Base-by-base conservation (phyloP, 2,888 invertebrate genomes). In the Acrobasis suavella region DNA sequence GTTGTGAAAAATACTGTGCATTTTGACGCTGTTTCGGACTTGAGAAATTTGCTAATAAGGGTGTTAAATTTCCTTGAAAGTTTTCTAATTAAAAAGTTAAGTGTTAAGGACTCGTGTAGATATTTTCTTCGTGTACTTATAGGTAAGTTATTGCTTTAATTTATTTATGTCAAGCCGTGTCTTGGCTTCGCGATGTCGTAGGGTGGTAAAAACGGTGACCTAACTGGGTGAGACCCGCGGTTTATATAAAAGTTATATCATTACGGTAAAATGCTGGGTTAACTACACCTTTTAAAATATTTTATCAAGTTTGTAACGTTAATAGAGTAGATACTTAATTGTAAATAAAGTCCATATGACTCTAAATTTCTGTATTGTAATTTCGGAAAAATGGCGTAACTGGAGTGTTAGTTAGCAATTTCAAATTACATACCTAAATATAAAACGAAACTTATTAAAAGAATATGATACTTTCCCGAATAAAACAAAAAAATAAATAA, bases 1-100 rank as follows among this genome's bases (percentile, higher is more conserved):
- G 65, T 65, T 65, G 65, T 65, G 65, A 65, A 60, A 42, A 60
- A 17, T 51, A 50, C 50, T 60, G 60, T 60, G 60, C 15, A 52
- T 60, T 38, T 16, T 50, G 50, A 50, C 59, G 16, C 15, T 39
- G 9, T 49, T 32, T 22, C n/a, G n/a, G 16, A 60, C 50, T 60
- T 60, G 52, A 42, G 51, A n/a, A 60, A 12, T 39, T 17, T 14
- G 9, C 17, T 50, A 37, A 52, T 52, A 10, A 52, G 14, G 14
- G 38, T 15, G 17, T 17, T 38, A n/a, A 51, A 9, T 60, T 38
- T 12, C 5, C 32, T 32, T 39, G 17, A 39, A 51, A 60, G 22
- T 38, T 60, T 51, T 58, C 3, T 58, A 60, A 51, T 42, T 60
- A 22, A 39, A 54, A 51, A 60, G 59, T 60, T 58, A 49, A 50